Base-by-base conservation (phyloP, 2,797 vertebrate genomes). In the Malacoraja senta region DNA sequence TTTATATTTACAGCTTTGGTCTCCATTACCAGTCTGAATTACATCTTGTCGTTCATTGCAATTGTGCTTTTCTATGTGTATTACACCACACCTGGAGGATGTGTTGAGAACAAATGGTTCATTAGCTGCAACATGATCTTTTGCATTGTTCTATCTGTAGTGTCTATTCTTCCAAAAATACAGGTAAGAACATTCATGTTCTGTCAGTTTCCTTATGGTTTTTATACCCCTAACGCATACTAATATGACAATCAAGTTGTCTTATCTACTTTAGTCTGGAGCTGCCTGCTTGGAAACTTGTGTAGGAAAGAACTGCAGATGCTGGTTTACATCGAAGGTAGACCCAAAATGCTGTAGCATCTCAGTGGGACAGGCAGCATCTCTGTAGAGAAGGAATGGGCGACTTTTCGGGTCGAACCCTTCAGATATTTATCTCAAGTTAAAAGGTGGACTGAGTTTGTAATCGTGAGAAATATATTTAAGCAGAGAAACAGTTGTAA, bases 51-150 rank as follows among this genome's bases (percentile, higher is more conserved):
- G 0, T 93, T 98, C 26, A 88, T 94, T 79, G 95, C 94, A 26
- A 93, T 97, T 0, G 95, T 95, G 12, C 95, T 98, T 68, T 96
- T 98, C 94, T 98, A 96, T 80, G 0, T 96, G 58, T 97, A 97
- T 95, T 99, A 98, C 96, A 97, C 98, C 0, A 97, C 94, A 78
- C 96, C 97, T 0, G 97, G 97, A 35, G 96, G 94, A 93, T 99
- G 98, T 94, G 81, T 94, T 53, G 96, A 98, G 95, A 99, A 98
- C 96, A 98, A 98, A 95, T 97, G 97, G 96, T 99, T 99, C 96
- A 98, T 99, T 95, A 97, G 96, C 94, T 95, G 98, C 94, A 99
- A 99, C 94, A 94, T 97, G 95, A 88, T 98, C 72, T 94, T 98
- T 78, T 99, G 98, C 93, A 1, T 98, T 53, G 94, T 91, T 61